phyloP scores from a whole-genome alignment of 2,113 vertebrate genomes.

The Pedionomus torquatus region DNA sequence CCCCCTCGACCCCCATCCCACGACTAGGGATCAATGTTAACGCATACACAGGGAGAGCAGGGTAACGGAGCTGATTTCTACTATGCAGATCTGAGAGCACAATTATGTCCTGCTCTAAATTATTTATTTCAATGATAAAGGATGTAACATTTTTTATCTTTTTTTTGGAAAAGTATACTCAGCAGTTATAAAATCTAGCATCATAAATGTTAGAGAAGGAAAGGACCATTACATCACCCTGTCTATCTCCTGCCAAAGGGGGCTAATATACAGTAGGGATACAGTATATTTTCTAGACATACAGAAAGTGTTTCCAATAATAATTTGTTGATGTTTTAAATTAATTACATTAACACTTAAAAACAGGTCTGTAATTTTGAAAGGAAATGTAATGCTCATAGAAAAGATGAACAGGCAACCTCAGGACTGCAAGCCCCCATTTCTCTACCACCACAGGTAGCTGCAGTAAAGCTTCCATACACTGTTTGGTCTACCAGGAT shows the following conservation, averaged over 20 bases:
- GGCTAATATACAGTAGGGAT: background rate
- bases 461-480: background rate
- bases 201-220: background rate
- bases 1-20: background rate
- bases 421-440: background rate
- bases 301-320: background rate
- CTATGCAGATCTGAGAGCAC: background rate
- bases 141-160: background rate
- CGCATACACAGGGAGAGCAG: background rate
- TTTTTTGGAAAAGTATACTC: background rate
- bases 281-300: background rate
- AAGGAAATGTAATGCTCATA: background rate
- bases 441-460: background rate
- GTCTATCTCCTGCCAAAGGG: background rate
- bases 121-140: background rate
- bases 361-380: background rate
- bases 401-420: background rate
- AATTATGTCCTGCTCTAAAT: background rate
- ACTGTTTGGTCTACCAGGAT: background rate
- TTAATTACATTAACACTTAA: background rate
- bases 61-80: background rate
- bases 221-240: background rate
- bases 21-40: background rate
- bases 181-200: background rate
- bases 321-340: background rate